Conservation (phyloP, 2,797 vertebrate genomes). For the Paramormyrops hopkinsi region DNA sequence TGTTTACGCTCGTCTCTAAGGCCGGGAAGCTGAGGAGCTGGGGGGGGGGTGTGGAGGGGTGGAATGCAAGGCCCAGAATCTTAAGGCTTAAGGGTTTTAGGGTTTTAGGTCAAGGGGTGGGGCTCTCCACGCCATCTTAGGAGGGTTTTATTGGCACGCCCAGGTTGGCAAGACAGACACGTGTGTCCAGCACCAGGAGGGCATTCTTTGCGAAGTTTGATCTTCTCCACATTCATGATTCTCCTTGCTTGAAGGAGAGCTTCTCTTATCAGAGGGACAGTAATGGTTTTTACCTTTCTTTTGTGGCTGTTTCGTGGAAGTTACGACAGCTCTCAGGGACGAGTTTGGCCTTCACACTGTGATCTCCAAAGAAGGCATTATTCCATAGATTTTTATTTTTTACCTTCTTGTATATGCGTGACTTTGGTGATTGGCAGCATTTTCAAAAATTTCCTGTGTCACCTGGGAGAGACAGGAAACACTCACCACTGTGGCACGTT, state of each 20-base stretch:
- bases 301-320: background rate
- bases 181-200: background rate
- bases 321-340: background rate
- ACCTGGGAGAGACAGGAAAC: background rate
- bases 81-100: background rate
- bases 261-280: background rate
- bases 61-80: background rate
- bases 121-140: background rate
- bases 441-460: background rate
- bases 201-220: background rate
- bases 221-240: background rate
- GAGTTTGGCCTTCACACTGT: background rate
- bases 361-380: background rate
- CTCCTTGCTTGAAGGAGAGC: background rate
- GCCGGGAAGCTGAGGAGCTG: background rate
- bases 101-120: background rate
- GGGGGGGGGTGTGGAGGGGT: background rate
- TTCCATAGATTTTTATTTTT: background rate
- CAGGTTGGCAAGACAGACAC: background rate
- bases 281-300: background rate
- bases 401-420: background rate
- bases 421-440: background rate
- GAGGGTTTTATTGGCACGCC: background rate
- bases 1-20: background rate
- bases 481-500: background rate